Percentiles rank a stretch among this genome's conserved stretches.
Conservation (phyloP, 53 echinoderm and acorn worm species). For the Henricia sp. region DNA sequence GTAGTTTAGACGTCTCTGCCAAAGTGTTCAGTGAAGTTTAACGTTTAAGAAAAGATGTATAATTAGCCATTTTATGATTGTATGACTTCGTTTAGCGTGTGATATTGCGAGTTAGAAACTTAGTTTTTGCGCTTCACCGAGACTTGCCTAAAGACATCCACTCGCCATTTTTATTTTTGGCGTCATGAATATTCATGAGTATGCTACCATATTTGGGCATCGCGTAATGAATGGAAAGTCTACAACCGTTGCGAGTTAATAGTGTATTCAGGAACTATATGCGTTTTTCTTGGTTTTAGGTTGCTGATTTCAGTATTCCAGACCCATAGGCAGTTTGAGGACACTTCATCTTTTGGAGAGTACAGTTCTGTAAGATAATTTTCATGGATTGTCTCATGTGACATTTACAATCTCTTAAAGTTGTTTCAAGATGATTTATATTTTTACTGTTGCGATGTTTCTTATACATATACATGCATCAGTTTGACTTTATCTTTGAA, state of each 20-base stretch:
- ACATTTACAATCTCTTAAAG: background rate
- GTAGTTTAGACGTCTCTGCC: background rate
- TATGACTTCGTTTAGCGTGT: background rate
- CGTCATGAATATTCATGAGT: conserved; percentile 28
- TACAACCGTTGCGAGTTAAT: background rate
- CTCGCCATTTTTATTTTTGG: conserved; percentile 8
- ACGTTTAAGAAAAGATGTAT: too few relatives aligned
- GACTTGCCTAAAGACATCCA: conserved; percentile 14
- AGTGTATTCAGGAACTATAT: background rate
- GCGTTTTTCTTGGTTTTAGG: conserved; percentile 2
- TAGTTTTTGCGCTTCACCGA: conserved; percentile 14
- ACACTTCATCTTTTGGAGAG: background rate
- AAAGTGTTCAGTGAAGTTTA: background rate
- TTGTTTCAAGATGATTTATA: background rate
- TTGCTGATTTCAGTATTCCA: background rate
- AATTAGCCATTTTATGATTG: too few relatives aligned
- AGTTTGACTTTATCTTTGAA: background rate
- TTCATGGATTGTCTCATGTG: background rate
- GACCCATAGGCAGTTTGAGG: background rate
- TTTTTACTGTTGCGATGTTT: conserved; percentile 2
- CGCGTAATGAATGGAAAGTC: background rate
- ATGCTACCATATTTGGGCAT: conserved; percentile 17
- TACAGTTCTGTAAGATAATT: conserved; percentile 5
- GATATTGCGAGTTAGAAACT: background rate
- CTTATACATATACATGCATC: background rate